These are phyloP conservation scores for Rhinogobius similis DNA, from an alignment of 2,113 vertebrate genomes.

Conservation along the genomic window DNA sequence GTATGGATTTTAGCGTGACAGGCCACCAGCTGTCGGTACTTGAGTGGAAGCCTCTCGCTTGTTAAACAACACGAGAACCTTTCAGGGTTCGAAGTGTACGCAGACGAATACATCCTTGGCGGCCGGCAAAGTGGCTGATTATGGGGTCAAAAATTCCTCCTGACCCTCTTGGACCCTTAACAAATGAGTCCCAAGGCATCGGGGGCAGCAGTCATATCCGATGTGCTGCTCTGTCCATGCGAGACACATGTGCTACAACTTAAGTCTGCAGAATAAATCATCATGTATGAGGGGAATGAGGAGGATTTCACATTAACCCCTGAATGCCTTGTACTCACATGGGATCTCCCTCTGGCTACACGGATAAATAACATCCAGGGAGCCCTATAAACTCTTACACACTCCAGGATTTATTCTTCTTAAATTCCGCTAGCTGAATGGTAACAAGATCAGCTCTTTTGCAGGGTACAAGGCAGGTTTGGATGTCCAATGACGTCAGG, in stretches of 20 bases:
- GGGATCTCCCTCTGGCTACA: conserved; percentile 67
- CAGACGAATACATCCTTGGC: conserved; percentile 25
- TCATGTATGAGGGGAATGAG: conserved; percentile 69
- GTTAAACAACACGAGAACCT: conserved; percentile 40
- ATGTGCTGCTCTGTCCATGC: conserved; percentile 66
- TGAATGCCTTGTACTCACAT: conserved; percentile 69
- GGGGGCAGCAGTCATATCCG: conserved; percentile 66
- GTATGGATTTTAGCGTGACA: conserved; percentile 43
- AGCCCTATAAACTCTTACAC: conserved; percentile 62
- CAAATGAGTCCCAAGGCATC: conserved; percentile 67
- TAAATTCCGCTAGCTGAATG: conserved; percentile 52
- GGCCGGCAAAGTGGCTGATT: conserved; percentile 44
- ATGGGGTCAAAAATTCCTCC: conserved; percentile 49
- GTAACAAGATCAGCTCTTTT: conserved; percentile 69
- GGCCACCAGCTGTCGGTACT: conserved; percentile 49
- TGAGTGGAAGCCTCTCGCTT: conserved; percentile 36
- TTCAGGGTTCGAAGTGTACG: conserved; percentile 18
- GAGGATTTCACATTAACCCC: conserved; percentile 77
- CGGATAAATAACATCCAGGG: conserved; percentile 73
- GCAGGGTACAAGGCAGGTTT: conserved; percentile 57
- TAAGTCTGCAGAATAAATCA: conserved; percentile 75
- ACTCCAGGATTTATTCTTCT: conserved; percentile 65
- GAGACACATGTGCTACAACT: conserved; percentile 77
- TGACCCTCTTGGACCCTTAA: conserved; percentile 56
- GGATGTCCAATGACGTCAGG: conserved; percentile 64